These are phyloP conservation scores for Panthera tigris DNA, from an alignment of 2,113 vertebrate genomes.

Conservation along the genomic window DNA sequence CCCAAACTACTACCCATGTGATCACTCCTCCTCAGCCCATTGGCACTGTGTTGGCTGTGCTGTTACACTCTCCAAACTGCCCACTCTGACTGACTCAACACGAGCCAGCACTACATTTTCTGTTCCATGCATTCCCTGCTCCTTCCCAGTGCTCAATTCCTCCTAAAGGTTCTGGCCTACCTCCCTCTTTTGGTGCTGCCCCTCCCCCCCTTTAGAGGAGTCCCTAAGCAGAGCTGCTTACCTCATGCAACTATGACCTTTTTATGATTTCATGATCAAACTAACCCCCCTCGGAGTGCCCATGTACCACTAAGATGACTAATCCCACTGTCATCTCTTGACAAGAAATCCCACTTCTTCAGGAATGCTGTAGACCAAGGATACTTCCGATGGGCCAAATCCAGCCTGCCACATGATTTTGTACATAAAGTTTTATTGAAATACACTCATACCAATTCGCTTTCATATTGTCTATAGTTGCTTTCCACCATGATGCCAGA, in stretches of 20 bases:
- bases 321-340: neutral
- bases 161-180: neutral
- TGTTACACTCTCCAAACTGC: neutral
- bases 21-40: rapidly evolving
- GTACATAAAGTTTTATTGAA: neutral
- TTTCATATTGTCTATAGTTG: neutral
- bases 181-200: neutral
- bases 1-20: neutral
- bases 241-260: neutral
- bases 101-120: neutral
- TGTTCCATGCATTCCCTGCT: neutral
- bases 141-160: neutral
- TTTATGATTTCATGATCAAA: neutral
- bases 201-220: neutral
- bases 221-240: neutral
- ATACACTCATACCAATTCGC: neutral
- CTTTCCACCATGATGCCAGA: neutral
- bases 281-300: neutral
- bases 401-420: neutral
- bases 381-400: neutral
- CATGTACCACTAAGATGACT: neutral
- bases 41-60: neutral
- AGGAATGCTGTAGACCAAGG: neutral
- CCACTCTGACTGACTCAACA: neutral
- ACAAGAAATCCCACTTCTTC: neutral